Conservation (phyloP, 1,140 invertebrate species). For the Drosophila eugracilis region DNA sequence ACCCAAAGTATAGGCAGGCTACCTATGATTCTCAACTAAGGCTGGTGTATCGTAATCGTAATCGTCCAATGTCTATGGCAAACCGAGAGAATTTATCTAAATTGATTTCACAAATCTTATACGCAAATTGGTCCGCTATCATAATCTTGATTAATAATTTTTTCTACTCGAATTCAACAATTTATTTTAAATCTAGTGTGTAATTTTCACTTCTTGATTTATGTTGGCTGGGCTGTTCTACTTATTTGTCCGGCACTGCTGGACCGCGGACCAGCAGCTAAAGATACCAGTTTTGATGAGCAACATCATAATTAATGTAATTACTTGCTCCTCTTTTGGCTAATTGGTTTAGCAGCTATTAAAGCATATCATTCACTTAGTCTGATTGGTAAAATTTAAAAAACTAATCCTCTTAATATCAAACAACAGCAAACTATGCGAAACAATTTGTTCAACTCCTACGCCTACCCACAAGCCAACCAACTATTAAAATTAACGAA, state of each 20-base stretch:
- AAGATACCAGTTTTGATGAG: constrained; percentile 34
- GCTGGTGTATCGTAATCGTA: constrained; percentile 45
- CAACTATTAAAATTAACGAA: constrained; percentile 46
- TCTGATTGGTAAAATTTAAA: constrained; percentile 46
- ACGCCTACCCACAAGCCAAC: constrained; percentile 55
- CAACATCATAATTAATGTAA: constrained; percentile 67
- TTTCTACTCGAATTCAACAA: constrained; percentile 81
- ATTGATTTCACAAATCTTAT: constrained; percentile 82
- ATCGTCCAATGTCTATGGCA: constrained; percentile 59
- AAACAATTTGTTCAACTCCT: constrained; percentile 57
- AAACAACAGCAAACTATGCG: constrained; percentile 68
- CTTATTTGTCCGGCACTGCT: constrained; percentile 22
- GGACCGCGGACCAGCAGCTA: constrained; percentile 29
- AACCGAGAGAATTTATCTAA: constrained; percentile 76
- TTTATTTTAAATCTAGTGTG: constrained; percentile 62
- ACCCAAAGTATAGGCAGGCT: constrained; percentile 57
- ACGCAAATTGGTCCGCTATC: constrained; percentile 84
- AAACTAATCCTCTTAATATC: constrained; percentile 75
- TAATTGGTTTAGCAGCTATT: constrained; percentile 50
- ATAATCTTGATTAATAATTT: constrained; percentile 81
- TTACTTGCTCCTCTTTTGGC: constrained; percentile 28
- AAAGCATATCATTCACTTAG: constrained; percentile 48
- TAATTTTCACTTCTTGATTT: constrained; percentile 28
- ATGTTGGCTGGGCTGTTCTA: constrained; percentile 36
- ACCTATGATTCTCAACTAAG: constrained; percentile 59